Percentiles rank a stretch among this genome's conserved stretches.
phyloP scores from a whole-genome alignment of 1,140 invertebrate genomes.

The Vanessa tameamea region DNA sequence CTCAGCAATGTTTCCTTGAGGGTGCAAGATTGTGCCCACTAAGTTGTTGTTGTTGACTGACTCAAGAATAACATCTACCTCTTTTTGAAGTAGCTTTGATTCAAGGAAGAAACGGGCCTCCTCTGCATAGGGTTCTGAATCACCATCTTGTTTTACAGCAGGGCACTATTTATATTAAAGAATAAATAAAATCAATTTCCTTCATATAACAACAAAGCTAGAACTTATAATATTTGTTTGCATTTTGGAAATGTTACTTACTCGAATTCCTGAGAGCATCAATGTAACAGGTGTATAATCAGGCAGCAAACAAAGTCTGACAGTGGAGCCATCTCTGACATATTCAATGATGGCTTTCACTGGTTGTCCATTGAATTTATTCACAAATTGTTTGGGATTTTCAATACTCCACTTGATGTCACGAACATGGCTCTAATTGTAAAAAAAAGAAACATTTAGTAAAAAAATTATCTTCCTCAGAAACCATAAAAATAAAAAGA shows the following conservation, averaged over 20 bases:
- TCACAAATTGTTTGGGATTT: constrained; percentile 85
- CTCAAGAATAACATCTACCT: constrained; percentile 95
- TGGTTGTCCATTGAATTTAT: constrained; percentile 70
- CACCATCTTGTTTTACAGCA: constrained; percentile 69
- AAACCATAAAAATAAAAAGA: constrained; percentile 11
- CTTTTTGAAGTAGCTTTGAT: constrained; percentile 93
- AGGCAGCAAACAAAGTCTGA: constrained; percentile 93
- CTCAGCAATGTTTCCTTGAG: constrained; percentile 97
- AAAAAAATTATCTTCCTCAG: constrained; percentile 16
- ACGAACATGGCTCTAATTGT: constrained; percentile 86
- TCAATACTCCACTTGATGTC: constrained; percentile 92
- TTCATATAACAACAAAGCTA: too few species aligned
- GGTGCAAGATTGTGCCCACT: constrained; percentile 96
- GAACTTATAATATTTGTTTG: too few species aligned
- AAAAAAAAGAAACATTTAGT: constrained; percentile 16
- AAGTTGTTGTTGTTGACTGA: constrained; percentile 96
- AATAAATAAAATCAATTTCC: constrained; percentile 11
- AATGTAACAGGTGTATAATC: constrained; percentile 93
- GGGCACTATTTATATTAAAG: constrained; percentile 53
- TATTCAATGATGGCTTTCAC: constrained; percentile 93
- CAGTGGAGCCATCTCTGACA: constrained; percentile 97
- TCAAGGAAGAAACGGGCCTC: constrained; percentile 93
- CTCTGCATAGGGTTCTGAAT: constrained; percentile 79
- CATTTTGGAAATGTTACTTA: constrained; percentile 64
- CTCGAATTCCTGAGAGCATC: constrained; percentile 96